phyloP scores from a whole-genome alignment of 1,140 invertebrate genomes.

The Drosophila sp. region DNA sequence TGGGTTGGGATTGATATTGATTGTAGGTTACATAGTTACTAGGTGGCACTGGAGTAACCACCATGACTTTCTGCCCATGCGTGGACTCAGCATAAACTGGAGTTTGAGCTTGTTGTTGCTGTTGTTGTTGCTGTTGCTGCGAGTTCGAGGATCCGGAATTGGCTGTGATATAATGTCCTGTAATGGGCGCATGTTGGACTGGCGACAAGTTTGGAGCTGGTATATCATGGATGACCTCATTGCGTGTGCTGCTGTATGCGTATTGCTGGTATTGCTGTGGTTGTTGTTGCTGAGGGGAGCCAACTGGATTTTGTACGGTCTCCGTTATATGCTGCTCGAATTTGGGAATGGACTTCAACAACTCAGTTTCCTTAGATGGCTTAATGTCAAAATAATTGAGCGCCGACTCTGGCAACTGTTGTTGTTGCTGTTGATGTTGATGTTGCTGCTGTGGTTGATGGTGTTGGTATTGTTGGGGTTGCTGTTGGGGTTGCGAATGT shows the following conservation, averaged over 20 bases:
- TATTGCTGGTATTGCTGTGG: slow-evolving; percentile 53
- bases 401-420: slow-evolving; percentile 18
- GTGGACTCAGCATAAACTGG: slow-evolving; percentile 74
- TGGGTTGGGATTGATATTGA: slow-evolving; percentile 70
- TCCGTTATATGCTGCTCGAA: slow-evolving; percentile 89
- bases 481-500: slow-evolving; percentile 72
- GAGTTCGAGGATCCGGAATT: slow-evolving; percentile 14
- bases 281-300: slow-evolving; percentile 23
- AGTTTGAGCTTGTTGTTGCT: slow-evolving; percentile 41
- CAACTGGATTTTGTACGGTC: slow-evolving; percentile 71
- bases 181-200: slow-evolving; percentile 18
- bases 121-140: slow-evolving; percentile 39
- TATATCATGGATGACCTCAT: slow-evolving; percentile 80
- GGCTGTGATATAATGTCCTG: slow-evolving; percentile 40
- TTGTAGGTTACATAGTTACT: slow-evolving; percentile 64
- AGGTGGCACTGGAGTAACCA: slow-evolving; percentile 74
- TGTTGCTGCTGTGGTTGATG: slow-evolving; percentile 65
- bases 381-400: slow-evolving; percentile 76
- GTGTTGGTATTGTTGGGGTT: slow-evolving; percentile 52
- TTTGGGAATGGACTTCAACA: slow-evolving; percentile 89
- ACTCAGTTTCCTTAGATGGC: slow-evolving; percentile 85
- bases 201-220: slow-evolving; percentile 76
- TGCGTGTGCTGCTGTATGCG: slow-evolving; percentile 61
- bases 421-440: slow-evolving; percentile 56
- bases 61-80: slow-evolving; percentile 78